Evolutionary conservation across 2,113 vertebrate species (phyloP), one percentile per base, ranked within the genome.

Genomic region (Percina caprodes): DNA sequence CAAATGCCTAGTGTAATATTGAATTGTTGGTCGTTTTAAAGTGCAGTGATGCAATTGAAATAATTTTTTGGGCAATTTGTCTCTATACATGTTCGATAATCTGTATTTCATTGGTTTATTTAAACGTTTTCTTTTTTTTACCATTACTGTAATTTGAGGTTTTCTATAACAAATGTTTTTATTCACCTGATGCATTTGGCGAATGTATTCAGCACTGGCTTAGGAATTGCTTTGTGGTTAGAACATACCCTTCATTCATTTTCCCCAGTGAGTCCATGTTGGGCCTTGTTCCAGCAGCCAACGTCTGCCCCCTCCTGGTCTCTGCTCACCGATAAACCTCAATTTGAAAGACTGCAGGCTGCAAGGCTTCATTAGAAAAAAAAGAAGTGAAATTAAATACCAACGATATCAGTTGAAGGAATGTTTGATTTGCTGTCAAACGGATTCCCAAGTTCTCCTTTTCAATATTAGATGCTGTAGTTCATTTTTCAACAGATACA

Each of bases 271-370:
- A 78, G 56, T 56, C 39, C 63, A 52, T 11, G 7, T 18, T 45
- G 52, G 80, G 49, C 76, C 61, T 67, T 1, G n/a, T 21, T 85
- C 62, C 30, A 48, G 69, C 59, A 82, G 80, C 71, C 13, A 83
- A 59, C 74, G 60, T 39, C 89, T 93, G 93, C 92, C 92, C 89
- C 85, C 94, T 88, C 21, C 81, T 89, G 92, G 91, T 39, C 15
- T 12, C 11, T 49, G 46, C 23, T 62, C 35, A 30, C 23, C 13
- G 19, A 11, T 68, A n/a, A 33, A 18, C 24, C 30, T 66, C 21
- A 2, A 1, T 16, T 54, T 59, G 16, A 24, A 23, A 65, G 39
- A n/a, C 1, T 45, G 54, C 6, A 9, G 39, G 39, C 16, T 42
- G 30, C 30, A 0, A 19, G 51, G 19, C 11, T 55, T 18, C 13